Conservation (phyloP, 2,888 invertebrate species). For the Gymnocheta viridis region DNA sequence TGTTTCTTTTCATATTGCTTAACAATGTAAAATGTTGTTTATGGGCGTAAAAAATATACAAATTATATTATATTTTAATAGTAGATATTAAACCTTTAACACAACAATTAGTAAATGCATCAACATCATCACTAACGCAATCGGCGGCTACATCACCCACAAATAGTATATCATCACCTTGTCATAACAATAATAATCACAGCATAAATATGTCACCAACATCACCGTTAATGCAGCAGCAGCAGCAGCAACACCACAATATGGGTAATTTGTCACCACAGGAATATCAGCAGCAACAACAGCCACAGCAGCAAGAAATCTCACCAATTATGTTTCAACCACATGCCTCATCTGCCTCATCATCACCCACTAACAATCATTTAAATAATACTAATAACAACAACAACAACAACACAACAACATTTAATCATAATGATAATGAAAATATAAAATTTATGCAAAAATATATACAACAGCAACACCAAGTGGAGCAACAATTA, state of each 20-base stretch:
- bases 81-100: conserved; percentile 68
- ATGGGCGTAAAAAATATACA: not conserved
- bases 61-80: conserved; percentile 1
- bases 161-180: conserved; percentile 70
- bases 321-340: conserved; percentile 71
- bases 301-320: conserved; percentile 62
- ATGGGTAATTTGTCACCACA: conserved; percentile 70
- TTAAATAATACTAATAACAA: conserved; percentile 73
- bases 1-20: conserved; percentile 54
- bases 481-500: conserved; percentile 63
- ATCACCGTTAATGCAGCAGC: conserved; percentile 70
- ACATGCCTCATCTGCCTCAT: conserved; percentile 74
- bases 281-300: conserved; percentile 68
- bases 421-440: conserved; percentile 71
- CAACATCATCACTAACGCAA: conserved; percentile 67
- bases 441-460: conserved; percentile 78
- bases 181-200: conserved; percentile 55
- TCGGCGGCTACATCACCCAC: conserved; percentile 71
- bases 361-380: conserved; percentile 73
- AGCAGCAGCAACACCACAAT: conserved; percentile 62
- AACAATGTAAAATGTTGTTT: conserved; percentile 26
- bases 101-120: conserved; percentile 65
- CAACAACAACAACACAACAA: conserved; percentile 71
- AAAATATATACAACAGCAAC: conserved; percentile 79
- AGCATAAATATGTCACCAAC: conserved; percentile 69